Evolutionary conservation across 2,888 invertebrate genomes (phyloP), one percentile per base, ranked within the genome.

Genomic region (Volucella inflata): DNA sequence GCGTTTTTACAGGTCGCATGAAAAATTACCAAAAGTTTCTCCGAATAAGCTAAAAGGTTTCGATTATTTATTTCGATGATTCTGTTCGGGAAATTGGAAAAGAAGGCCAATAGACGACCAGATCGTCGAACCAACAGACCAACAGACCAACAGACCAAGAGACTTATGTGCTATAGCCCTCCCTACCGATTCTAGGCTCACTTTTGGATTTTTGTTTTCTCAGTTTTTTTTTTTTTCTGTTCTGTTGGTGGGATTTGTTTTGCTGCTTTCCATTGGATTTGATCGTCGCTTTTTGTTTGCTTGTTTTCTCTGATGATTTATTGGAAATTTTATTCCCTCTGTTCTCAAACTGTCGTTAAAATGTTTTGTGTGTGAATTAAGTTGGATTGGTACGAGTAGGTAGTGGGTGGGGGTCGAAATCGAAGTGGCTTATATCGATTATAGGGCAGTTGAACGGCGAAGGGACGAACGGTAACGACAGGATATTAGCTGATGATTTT

Each of bases 291-390:
- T 75, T 57, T 55, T 62, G 65, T 59, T 51, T 71, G 57, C 59
- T 76, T 21, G 72, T 65, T 67, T 68, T 60, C 77, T 48, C 38
- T 44, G 85, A 85, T 85, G 85, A 85, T 85, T 85, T 85, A 85
- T 85, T 85, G 85, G 76, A 68, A 72, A 85, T 85, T 81, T 81
- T 85, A 81, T 85, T 81, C 85, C 71, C 81, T 81, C 85, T 85
- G 85, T 85, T 85, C 81, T 85, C 85, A 85, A 85, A 85, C 85
- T 85, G 85, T 85, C 85, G 85, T 85, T 81, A 85, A 81, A 85
- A 85, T 85, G 85, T 81, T 85, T 81, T 85, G 81, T 85, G 67
- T 85, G 85, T 81, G 67, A 84, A 84, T 84, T 84, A 84, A 84
- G 75, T 84, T 85, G 71, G 51, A 81, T 71, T 71, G 65, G 21